Conservation (phyloP, 2,797 vertebrate genomes). For the Tarsius wallacei region DNA sequence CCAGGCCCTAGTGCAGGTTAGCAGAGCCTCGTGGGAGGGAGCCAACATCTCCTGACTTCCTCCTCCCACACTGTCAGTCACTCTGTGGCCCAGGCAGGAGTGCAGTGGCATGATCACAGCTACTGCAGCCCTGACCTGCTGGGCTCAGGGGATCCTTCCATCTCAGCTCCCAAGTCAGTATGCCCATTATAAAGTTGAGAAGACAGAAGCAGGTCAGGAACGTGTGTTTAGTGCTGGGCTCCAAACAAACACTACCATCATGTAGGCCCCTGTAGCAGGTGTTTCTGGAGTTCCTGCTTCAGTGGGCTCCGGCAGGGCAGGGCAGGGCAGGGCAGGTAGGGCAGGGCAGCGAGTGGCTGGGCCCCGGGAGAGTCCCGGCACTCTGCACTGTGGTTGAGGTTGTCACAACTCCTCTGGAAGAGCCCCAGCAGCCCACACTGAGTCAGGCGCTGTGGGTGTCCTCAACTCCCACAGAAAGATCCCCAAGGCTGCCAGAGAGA, state of each 20-base stretch:
- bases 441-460: background rate
- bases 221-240: background rate
- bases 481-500: background rate
- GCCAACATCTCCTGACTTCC: background rate
- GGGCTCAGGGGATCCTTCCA: background rate
- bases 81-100: too few relatives aligned
- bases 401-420: background rate
- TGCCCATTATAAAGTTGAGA: constrained; percentile 7
- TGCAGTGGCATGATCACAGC: too few relatives aligned
- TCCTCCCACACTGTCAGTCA: background rate
- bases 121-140: background rate
- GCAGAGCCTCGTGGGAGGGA: background rate
- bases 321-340: background rate
- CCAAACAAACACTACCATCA: background rate
- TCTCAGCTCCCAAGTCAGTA: background rate
- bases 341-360: background rate
- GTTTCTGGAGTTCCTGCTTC: background rate
- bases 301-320: background rate
- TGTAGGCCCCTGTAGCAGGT: background rate
- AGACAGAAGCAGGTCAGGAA: background rate
- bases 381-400: background rate
- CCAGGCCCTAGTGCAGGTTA: background rate
- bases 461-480: background rate
- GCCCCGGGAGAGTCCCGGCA: background rate
- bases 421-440: background rate